Evolutionary conservation across 2,888 invertebrate species (phyloP).

Genomic region (Magallana nippona): DNA sequence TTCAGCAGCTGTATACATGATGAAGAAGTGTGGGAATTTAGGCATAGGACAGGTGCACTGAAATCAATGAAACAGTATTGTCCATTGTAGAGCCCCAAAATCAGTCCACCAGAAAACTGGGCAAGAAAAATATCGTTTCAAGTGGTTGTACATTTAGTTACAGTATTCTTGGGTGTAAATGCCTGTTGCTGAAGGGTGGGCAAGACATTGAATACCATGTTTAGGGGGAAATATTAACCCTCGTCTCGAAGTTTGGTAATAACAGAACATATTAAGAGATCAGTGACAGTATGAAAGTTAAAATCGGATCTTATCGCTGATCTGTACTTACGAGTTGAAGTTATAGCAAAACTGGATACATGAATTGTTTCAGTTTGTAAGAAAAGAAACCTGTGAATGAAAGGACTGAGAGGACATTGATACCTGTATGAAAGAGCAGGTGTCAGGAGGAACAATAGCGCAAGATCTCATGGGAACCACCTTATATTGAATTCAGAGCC

Average conservation of each 20-base stretch:
- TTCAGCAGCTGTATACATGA: conserved; percentile 17
- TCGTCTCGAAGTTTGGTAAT: background rate
- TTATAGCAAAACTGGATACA: background rate
- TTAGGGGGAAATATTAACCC: background rate
- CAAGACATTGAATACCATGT: background rate
- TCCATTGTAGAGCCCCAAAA: background rate
- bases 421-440: background rate
- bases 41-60: conserved; percentile 1
- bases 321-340: conserved; percentile 22
- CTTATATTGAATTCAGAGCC: conserved; percentile 22
- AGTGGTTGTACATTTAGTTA: background rate
- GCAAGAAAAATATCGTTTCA: background rate
- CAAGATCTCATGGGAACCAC: conserved; percentile 9
- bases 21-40: conserved; percentile 15
- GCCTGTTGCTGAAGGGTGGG: conserved; percentile 7
- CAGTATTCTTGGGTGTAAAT: conserved; percentile 13
- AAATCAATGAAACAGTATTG: background rate
- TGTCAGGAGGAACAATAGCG: conserved; percentile 11
- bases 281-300: conserved; percentile 23
- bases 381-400: background rate
- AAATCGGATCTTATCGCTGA: conserved; percentile 15
- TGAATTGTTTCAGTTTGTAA: background rate
- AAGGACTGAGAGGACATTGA: background rate
- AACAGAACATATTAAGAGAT: conserved; percentile 23
- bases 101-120: background rate